Percentiles rank a stretch among this genome's conserved stretches.
phyloP scores from a whole-genome alignment of 1,140 invertebrate species.

The Ctenoplectra terminalis region DNA sequence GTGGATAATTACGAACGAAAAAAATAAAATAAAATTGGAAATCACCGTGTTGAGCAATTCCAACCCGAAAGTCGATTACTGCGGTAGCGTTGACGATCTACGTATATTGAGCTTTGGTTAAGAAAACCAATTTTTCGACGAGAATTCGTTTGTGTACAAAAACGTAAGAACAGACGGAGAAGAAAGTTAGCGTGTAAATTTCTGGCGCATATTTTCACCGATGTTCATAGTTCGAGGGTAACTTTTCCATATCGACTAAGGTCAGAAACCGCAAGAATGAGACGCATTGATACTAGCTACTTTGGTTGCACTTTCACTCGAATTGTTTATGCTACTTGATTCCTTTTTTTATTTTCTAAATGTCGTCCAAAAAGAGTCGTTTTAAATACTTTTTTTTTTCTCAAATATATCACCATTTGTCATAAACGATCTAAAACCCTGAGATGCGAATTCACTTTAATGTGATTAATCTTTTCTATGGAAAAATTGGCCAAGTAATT shows the following conservation, averaged over 20 bases:
- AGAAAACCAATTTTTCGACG: background rate
- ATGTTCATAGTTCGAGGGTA: slow-evolving; percentile 29
- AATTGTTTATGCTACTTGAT: background rate
- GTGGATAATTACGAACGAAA: background rate
- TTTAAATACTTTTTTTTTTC: slow-evolving; percentile 21
- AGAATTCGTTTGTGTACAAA: slow-evolving; percentile 44
- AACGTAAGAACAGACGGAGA: background rate
- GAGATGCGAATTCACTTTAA: slow-evolving; percentile 30
- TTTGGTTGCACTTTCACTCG: slow-evolving; percentile 2
- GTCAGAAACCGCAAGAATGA: background rate
- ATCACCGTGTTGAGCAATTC: background rate
- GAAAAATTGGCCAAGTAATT: slow-evolving; percentile 1
- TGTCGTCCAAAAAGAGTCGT: background rate
- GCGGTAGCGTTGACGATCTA: background rate
- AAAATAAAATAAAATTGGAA: too few relatives aligned
- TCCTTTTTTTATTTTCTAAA: background rate
- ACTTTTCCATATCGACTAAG: background rate
- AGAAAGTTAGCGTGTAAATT: slow-evolving; percentile 5
- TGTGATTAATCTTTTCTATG: background rate
- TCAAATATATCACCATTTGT: slow-evolving; percentile 1
- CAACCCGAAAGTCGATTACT: slow-evolving; percentile 30
- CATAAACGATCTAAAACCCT: slow-evolving; percentile 31
- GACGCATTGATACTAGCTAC: background rate
- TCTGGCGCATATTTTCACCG: slow-evolving; percentile 11
- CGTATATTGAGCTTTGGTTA: slow-evolving; percentile 38